Evolutionary conservation across 2,888 invertebrate genomes (phyloP), one percentile per base, ranked within the genome.

Genomic region (Cantharis rufa): DNA sequence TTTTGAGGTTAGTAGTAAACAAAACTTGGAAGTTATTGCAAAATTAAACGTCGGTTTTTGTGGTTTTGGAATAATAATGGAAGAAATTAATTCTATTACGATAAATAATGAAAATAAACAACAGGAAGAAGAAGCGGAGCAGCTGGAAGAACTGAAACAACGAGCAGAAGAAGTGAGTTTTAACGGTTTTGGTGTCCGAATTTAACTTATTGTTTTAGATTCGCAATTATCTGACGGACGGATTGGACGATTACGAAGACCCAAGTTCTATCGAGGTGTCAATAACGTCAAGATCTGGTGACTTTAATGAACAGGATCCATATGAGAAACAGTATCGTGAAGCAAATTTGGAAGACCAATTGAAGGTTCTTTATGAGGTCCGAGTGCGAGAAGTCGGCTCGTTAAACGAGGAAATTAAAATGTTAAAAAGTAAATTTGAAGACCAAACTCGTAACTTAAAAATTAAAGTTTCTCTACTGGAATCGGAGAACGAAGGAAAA

Each of bases 241-340:
- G 80, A 5, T 80, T 84, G 82, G 83, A 81, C 62, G 82, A 83
- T 74, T 84, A 80, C 68, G 82, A 82, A 28, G 82, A 84, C 48
- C 80, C 80, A 64, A 83, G 82, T 64, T 82, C 83, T 10, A 63
- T 83, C n/a, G 81, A 83, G 75, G 82, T 83, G 2, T 83, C 83
- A 10, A 72, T 76, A 61, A 81, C 80, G 62, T 79, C 81, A 4
- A 79, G 80, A 10, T 28, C 80, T 10, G 79, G 79, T 16, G 79
- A 81, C 16, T 15, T 62, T 7, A 69, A 13, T 10, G 64, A 72
- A 24, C 64, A 27, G 32, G 18, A 71, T 28, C 10, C 64, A 2
- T 74, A 77, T 68, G 74, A 72, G 11, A 48, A 79, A 24, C 79
- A 80, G 48, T 84, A 83, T 72, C 81, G 77, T 69, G 74, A 82